Base-by-base conservation (phyloP, 2,113 vertebrate species). In the Entosphenus tridentatus region DNA sequence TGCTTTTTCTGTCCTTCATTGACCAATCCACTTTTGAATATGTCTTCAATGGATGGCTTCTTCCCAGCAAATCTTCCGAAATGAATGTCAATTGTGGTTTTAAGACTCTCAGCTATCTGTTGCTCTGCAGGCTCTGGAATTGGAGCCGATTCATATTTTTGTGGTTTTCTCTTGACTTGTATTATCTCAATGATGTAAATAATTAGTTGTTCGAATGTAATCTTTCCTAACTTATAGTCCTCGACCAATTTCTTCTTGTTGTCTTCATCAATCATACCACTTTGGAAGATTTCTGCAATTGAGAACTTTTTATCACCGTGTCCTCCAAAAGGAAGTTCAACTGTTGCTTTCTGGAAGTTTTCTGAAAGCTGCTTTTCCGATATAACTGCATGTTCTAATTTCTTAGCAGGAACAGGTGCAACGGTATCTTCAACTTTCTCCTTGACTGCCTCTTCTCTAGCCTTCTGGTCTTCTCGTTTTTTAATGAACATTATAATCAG, bases 201-300 rank as follows among this genome's bases (percentile, higher is more conserved):
- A 9, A 65, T 65, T 10, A 65, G 8, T 21, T 65, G 62, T 16
- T 65, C 21, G 8, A 65, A 16, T n/a, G 62, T 65, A 11, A 65
- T 65, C n/a, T 65, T 65, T 21, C 62, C 21, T 16, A 2, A 9
- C 21, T 65, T 65, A 21, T 65, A 65, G n/a, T 65, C 62, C 62
- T 21, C n/a, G 9, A 65, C n/a, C 21, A 65, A 21, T 65, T 82
- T 77, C 0, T 62, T 72, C 59, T 82, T 80, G 78, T 86, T 81
- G 67, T 83, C 80, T 58, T 81, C 76, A 0, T 80, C 81, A 74
- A 84, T 80, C 57, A 81, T 78, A 39, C 75, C 74, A 0, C 76
- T 79, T 58, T 67, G 58, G n/a, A 85, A n/a, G 3, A 82, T 71
- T 54, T 81, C 79, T 82, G 82, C 83, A 39, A 85, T 75, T 3